Percentiles rank a stretch among this genome's conserved stretches.
phyloP scores from a whole-genome alignment of 2,797 vertebrate genomes.

The Chelidonichthys spinosus region DNA sequence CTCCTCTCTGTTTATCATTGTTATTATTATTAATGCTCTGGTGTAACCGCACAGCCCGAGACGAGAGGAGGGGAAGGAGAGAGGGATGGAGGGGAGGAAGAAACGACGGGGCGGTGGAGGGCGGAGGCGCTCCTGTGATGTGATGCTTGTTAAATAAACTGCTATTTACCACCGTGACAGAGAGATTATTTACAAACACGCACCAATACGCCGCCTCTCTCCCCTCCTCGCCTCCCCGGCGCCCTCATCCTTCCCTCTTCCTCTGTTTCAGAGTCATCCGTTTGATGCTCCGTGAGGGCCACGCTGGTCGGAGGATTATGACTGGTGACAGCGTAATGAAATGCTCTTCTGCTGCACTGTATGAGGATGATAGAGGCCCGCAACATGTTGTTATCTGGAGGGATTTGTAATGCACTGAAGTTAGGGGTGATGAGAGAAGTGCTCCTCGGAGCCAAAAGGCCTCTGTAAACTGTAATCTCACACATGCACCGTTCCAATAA shows the following conservation, averaged over 20 bases:
- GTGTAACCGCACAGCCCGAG: conserved; percentile 68
- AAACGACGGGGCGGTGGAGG: conserved; percentile 59
- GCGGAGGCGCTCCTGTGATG: conserved; percentile 76
- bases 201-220: conserved; percentile 53
- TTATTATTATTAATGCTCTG: conserved; percentile 84
- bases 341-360: conserved; percentile 51
- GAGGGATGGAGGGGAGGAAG: conserved; percentile 54
- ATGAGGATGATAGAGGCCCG: conserved; percentile 57
- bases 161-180: conserved; percentile 81
- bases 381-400: conserved; percentile 67
- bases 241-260: conserved; percentile 37
- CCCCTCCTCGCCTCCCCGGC: conserved; percentile 4
- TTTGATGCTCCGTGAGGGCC: conserved; percentile 69
- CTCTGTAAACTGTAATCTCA: conserved; percentile 57
- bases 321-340: conserved; percentile 69
- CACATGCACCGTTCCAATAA: conserved; percentile 32
- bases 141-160: conserved; percentile 86
- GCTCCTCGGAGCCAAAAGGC: conserved; percentile 63
- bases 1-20: conserved; percentile 85
- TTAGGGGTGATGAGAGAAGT: conserved; percentile 63
- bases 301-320: conserved; percentile 68
- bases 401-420: conserved; percentile 72
- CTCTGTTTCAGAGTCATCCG: conserved; percentile 49
- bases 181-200: conserved; percentile 86
- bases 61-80: conserved; percentile 52